phyloP scores from a whole-genome alignment of 2,113 vertebrate genomes.

The Pterocles orientalis region DNA sequence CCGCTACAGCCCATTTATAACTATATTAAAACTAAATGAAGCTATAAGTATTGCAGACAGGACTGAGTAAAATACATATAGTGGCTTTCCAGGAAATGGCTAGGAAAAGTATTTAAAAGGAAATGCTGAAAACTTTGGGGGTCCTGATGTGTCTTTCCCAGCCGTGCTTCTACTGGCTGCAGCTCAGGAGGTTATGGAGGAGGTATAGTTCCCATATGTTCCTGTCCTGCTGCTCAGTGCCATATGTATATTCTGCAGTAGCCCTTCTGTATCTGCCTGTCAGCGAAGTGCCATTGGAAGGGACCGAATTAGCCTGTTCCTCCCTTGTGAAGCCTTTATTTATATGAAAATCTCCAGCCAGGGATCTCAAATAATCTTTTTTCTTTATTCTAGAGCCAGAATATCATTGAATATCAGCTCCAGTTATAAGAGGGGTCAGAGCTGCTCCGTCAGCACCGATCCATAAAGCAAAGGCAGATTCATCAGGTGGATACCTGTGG shows the following conservation, averaged over 20 bases:
- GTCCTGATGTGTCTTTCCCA: constrained; percentile 21
- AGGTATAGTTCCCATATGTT: constrained; percentile 1
- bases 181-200: neutral
- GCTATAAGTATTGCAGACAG: constrained; percentile 58
- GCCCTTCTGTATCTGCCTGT: neutral
- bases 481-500: neutral
- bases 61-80: constrained; percentile 50
- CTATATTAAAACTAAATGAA: constrained; percentile 73
- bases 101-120: constrained; percentile 48
- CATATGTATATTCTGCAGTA: neutral
- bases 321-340: neutral
- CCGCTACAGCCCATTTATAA: constrained; percentile 68
- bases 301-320: neutral
- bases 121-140: constrained; percentile 55
- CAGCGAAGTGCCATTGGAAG: neutral
- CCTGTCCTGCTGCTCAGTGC: neutral
- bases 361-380: neutral
- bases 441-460: fast-evolving
- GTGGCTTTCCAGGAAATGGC: constrained; percentile 56
- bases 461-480: neutral
- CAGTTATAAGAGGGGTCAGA: fast-evolving
- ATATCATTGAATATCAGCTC: neutral
- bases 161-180: neutral
- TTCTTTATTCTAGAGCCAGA: neutral
- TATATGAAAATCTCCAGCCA: neutral